These are phyloP conservation scores for Liolophura sinensis DNA, from an alignment of 1,140 invertebrate genomes.

Conservation along the genomic window DNA sequence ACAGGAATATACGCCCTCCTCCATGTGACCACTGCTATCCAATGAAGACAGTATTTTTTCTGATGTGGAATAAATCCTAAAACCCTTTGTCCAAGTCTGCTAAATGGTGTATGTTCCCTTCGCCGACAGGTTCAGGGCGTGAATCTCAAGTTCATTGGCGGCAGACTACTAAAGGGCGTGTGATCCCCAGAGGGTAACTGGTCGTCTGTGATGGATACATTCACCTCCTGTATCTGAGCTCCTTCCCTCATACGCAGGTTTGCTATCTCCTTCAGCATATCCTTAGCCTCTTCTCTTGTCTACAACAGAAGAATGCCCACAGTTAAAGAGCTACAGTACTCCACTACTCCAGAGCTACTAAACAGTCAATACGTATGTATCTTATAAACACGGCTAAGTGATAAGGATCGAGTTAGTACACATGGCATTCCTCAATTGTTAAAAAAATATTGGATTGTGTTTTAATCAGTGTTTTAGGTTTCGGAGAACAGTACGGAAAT, in stretches of 20 bases:
- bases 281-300: conserved; percentile 91
- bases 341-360: conserved; percentile 20
- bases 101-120: no score
- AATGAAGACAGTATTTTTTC: no score
- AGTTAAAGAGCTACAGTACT: not conserved
- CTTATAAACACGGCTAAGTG: not conserved
- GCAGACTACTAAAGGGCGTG: conserved; percentile 32
- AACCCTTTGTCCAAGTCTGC: no score
- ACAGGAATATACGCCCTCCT: no score
- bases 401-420: not conserved
- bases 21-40: no score
- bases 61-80: no score
- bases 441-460: conserved; percentile 1
- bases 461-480: not conserved
- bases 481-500: not conserved
- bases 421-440: conserved; percentile 1
- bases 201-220: conserved; percentile 17
- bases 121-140: conserved; percentile 17
- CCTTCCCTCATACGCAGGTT: conserved; percentile 29
- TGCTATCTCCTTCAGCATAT: conserved; percentile 77
- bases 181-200: conserved; percentile 27
- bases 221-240: not conserved
- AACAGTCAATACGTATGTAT: not conserved
- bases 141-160: conserved; percentile 39
- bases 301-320: conserved; percentile 52